Percentiles rank a stretch among this genome's conserved stretches.
Conservation (phyloP, 1,140 invertebrate species). For the Drosophila trapezifrons region DNA sequence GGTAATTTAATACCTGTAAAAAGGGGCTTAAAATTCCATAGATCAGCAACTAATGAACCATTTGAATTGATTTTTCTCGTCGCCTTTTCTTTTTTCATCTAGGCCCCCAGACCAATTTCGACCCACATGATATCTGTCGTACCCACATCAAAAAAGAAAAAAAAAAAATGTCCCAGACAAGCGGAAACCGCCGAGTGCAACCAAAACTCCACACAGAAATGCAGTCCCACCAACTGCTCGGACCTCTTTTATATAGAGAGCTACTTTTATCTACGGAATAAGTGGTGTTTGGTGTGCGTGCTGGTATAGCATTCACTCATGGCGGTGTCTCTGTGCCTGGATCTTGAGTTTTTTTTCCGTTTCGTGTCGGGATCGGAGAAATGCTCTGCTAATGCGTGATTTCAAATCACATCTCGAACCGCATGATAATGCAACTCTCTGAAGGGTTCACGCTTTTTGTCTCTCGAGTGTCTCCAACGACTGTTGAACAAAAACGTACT, state of each 20-base stretch:
- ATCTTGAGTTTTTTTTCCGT: slow-evolving; percentile 25
- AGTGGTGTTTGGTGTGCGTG: slow-evolving; percentile 54
- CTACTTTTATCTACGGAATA: slow-evolving; percentile 33
- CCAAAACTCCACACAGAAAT: slow-evolving; percentile 33
- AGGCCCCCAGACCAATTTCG: slow-evolving; percentile 21
- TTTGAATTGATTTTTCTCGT: slow-evolving; percentile 36
- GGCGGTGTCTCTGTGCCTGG: slow-evolving; percentile 31
- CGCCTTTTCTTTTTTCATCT: slow-evolving; percentile 32
- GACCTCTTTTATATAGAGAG: slow-evolving; percentile 16
- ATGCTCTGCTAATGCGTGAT: slow-evolving; percentile 59
- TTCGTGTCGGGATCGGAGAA: slow-evolving; percentile 9
- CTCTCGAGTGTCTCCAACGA: slow-evolving; percentile 39
- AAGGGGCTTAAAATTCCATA: slow-evolving; percentile 22
- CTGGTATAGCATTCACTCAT: slow-evolving; percentile 52
- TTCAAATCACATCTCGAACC: slow-evolving; percentile 37
- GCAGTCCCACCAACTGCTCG: slow-evolving; percentile 11
- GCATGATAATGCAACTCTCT: slow-evolving; percentile 61
- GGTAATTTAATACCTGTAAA: slow-evolving; percentile 10
- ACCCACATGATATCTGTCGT: slow-evolving; percentile 51
- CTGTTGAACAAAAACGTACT: slow-evolving; percentile 33
- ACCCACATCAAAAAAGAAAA: slow-evolving; percentile 34
- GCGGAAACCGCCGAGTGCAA: slow-evolving; percentile 36
- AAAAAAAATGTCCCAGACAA: slow-evolving; percentile 30
- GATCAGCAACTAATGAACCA: slow-evolving; percentile 26
- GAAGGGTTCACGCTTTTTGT: slow-evolving; percentile 58